Conservation (phyloP, 2,888 invertebrate genomes). For the Scrobipalpa costella region DNA sequence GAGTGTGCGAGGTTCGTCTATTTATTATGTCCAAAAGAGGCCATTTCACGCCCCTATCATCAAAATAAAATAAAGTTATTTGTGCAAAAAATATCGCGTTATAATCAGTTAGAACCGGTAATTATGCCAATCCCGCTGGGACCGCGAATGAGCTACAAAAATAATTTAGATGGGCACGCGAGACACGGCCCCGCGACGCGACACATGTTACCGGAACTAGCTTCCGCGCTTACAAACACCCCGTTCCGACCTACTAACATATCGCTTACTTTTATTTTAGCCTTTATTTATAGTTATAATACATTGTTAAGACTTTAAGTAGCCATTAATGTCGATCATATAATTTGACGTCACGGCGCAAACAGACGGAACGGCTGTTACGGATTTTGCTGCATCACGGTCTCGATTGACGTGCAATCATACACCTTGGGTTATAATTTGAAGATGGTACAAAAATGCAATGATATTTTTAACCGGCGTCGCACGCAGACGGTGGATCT, state of each 20-base stretch:
- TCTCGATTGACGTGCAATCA: slow-evolving; percentile 6
- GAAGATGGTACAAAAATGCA: slow-evolving; percentile 18
- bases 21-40: not conserved
- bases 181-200: slow-evolving; percentile 43
- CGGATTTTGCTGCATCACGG: slow-evolving; percentile 12
- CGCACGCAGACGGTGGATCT: slow-evolving; percentile 33
- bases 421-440: slow-evolving; percentile 24
- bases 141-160: slow-evolving; percentile 70
- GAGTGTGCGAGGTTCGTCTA: slow-evolving; percentile 76
- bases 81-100: slow-evolving; percentile 16
- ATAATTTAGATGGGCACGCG: slow-evolving; percentile 70
- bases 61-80: slow-evolving; percentile 15
- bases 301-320: slow-evolving; percentile 3
- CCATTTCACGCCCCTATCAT: slow-evolving; percentile 14
- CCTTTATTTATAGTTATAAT: slow-evolving; percentile 6
- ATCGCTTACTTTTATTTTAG: not conserved
- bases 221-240: slow-evolving; percentile 25
- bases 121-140: slow-evolving; percentile 47
- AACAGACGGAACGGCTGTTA: not conserved
- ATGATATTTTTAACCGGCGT: slow-evolving; percentile 20
- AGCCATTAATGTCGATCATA: slow-evolving; percentile 17
- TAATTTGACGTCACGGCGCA: slow-evolving; percentile 14
- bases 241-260: slow-evolving; percentile 11
- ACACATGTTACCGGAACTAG: slow-evolving; percentile 29
- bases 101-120: slow-evolving; percentile 30